A percentile compares a stretch with the other conserved stretches of the same genome.
Conservation (phyloP, 2,888 invertebrate genomes). For the Hecatera dysodea region DNA sequence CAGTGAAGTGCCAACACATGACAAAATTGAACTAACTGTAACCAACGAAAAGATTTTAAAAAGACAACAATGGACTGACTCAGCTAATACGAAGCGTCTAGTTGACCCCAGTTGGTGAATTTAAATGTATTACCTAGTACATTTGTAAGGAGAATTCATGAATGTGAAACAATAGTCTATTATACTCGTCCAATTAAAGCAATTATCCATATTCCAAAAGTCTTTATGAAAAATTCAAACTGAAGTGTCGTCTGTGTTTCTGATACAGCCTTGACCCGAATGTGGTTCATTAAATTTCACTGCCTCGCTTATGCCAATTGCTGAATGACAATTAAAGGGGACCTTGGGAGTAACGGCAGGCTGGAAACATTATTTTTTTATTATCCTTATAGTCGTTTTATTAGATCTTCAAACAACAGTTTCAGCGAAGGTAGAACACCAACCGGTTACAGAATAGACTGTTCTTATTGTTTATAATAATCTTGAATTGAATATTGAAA, state of each 20-base stretch:
- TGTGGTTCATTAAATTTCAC: slow-evolving; percentile 85
- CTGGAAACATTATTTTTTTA: slow-evolving; percentile 76
- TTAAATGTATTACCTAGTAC: slow-evolving; percentile 31
- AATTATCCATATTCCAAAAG: slow-evolving; percentile 62
- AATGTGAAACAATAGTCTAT: slow-evolving; percentile 55
- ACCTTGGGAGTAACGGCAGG: slow-evolving; percentile 76
- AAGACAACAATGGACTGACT: background rate
- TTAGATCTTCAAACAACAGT: slow-evolving; percentile 71
- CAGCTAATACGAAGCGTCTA: slow-evolving; percentile 3
- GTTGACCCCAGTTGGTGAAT: slow-evolving; percentile 8
- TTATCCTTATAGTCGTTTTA: slow-evolving; percentile 76
- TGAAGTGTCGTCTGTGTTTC: slow-evolving; percentile 63
- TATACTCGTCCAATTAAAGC: slow-evolving; percentile 54
- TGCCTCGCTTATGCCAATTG: slow-evolving; percentile 82
- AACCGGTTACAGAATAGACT: slow-evolving; percentile 50
- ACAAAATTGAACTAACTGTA: slow-evolving; percentile 11
- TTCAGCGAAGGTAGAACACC: slow-evolving; percentile 50
- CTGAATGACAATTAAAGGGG: slow-evolving; percentile 84
- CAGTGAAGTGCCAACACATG: slow-evolving; percentile 24
- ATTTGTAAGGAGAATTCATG: slow-evolving; percentile 30
- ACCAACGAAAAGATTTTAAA: background rate
- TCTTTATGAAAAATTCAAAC: slow-evolving; percentile 65
- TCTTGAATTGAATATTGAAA: slow-evolving; percentile 3
- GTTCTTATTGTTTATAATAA: slow-evolving; percentile 30
- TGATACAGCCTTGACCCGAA: slow-evolving; percentile 82